Percentiles rank a stretch among this genome's conserved stretches.
Evolutionary conservation across 2,113 vertebrate species (phyloP).

Genomic region (Nestor notabilis): DNA sequence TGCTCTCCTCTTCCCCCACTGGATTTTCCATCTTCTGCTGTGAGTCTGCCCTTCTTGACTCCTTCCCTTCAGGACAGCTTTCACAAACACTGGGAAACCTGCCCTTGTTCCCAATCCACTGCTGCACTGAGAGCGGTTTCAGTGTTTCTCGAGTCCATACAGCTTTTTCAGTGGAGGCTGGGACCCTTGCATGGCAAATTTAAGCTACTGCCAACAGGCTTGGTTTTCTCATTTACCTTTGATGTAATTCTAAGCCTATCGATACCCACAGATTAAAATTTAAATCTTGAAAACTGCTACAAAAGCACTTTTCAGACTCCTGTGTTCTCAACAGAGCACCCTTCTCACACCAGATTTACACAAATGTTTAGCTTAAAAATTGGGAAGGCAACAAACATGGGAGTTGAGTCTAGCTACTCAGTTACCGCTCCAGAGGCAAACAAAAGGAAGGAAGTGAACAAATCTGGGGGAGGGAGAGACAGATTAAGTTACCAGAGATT

Average conservation of each 20-base stretch:
- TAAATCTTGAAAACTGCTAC: background rate
- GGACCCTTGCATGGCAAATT: background rate
- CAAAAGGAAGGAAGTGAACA: conserved; percentile 47
- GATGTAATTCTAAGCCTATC: rapidly evolving
- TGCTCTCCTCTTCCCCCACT: background rate
- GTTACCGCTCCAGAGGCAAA: background rate
- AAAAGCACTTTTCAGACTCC: background rate
- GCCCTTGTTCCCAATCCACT: background rate
- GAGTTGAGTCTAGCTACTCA: background rate
- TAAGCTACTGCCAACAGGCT: background rate
- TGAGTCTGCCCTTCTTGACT: background rate
- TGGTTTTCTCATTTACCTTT: background rate
- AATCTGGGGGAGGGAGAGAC: conserved; percentile 5
- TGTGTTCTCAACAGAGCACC: background rate
- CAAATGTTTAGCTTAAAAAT: background rate
- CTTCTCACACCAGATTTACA: background rate
- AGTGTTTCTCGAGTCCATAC: background rate
- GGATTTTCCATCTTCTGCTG: background rate
- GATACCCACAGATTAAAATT: rapidly evolving
- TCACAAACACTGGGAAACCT: background rate
- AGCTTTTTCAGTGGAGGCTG: background rate
- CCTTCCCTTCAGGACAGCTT: background rate
- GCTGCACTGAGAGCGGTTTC: background rate
- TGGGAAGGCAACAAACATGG: background rate
- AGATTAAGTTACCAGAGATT: conserved; percentile 53